Base-by-base conservation (phyloP, 1,140 invertebrate species). In the Mylabris phalerata region DNA sequence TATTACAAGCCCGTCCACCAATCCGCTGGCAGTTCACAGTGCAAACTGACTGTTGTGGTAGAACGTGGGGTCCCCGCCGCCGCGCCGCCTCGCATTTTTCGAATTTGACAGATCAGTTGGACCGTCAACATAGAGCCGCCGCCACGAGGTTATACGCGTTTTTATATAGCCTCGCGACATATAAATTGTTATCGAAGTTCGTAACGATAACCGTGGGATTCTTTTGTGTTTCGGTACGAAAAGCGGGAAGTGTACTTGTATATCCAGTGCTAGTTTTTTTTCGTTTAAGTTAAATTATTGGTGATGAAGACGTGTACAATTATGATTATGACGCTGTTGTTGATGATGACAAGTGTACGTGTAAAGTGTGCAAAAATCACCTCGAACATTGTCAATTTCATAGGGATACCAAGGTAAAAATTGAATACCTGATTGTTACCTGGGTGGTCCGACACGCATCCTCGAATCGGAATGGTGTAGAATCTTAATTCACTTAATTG, bases 1-100 rank as follows among this genome's bases (percentile, higher is more conserved):
- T 71, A 71, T 71, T 73, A 71, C 69, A 67, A 67, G 62, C 62
- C 57, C 61, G 63, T 68, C 66, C 62, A 70, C 71, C 71, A 71
- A 71, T 72, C 67, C 67, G 66, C 65, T 58, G 61, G 32, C 64
- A 67, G 71, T 67, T 65, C 57, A 61, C 67, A 57, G 63, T 67
- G 66, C 67, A 67, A 68, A 70, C 67, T 58, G 69, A 67, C 55
- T 66, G 65, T 67, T 65, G 64, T 62, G 62, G 57, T 24, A 50
- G 57, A 59, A 40, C 57, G 40, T 38, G 45, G 48, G 61, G 59
- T 64, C 50, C 47, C 62, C 66, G 43, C 63, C 48, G 61, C 58
- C 59, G 66, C 57, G 60, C 41, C 32, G 32, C 32, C 32, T 32
- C 60, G 66, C 51, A 46, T 62, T 65, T 63, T 67, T 50, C 50